Conservation (phyloP, 2,888 invertebrate genomes). For the Plagodis dolabraria region DNA sequence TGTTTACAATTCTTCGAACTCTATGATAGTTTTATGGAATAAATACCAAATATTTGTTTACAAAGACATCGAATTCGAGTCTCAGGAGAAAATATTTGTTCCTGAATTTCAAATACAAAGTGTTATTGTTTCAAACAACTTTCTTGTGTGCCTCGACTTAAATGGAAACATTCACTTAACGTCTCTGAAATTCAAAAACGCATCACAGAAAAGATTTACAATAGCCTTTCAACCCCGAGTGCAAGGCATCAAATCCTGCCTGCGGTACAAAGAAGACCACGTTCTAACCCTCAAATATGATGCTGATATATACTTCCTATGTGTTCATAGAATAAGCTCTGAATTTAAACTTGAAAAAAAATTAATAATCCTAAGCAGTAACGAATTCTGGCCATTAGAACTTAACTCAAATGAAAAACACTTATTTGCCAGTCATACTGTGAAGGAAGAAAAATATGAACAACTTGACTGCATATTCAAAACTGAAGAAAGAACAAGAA, state of each 20-base stretch:
- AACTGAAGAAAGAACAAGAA: constrained; percentile 28
- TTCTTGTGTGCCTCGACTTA: constrained; percentile 62
- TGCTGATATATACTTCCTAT: constrained; percentile 46
- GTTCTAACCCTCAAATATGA: constrained; percentile 56
- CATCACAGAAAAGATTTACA: constrained; percentile 54
- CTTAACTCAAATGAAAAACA: constrained; percentile 38
- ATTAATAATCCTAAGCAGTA: constrained; percentile 32
- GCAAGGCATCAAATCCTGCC: constrained; percentile 43
- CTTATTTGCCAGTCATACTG: constrained; percentile 39
- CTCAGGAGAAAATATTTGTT: constrained; percentile 44
- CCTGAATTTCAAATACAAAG: constrained; percentile 60
- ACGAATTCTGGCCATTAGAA: constrained; percentile 37
- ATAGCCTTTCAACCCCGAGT: constrained; percentile 52
- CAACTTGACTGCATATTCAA: constrained; percentile 42
- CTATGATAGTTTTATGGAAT: constrained; percentile 64
- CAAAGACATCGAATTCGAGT: constrained; percentile 54
- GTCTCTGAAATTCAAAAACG: constrained; percentile 62
- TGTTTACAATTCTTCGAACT: constrained; percentile 48
- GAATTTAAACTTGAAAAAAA: constrained; percentile 54
- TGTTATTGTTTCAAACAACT: constrained; percentile 54
- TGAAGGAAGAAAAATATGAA: constrained; percentile 38
- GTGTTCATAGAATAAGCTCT: constrained; percentile 51
- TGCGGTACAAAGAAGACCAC: constrained; percentile 41
- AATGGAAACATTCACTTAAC: constrained; percentile 56
- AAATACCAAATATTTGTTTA: constrained; percentile 72